Evolutionary conservation across 2,797 vertebrate genomes (phyloP), one percentile per base, ranked within the genome.

Genomic region (Gambelia wislizenii): DNA sequence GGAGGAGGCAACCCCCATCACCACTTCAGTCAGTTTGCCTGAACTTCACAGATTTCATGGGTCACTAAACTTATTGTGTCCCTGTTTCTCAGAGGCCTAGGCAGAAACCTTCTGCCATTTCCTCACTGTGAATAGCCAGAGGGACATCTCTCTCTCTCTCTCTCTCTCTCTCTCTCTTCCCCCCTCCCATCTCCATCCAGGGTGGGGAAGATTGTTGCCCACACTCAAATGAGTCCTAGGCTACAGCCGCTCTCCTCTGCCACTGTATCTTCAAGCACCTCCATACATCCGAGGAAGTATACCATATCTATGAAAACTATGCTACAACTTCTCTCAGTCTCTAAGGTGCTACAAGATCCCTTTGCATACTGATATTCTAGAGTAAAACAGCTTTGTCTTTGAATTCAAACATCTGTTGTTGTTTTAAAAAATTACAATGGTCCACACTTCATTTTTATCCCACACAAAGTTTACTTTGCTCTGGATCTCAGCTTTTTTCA

Each of bases 41-140:
- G 0, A 74, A 39, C 89, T 87, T 90, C 87, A 79, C 56, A 36
- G 87, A 92, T 89, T 82, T 87, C 90, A 42, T 1, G 90, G 94
- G 91, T 94, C 90, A 86, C 88, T 33, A 85, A 42, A 0, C 13
- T 14, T 91, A 86, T 93, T 89, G 90, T 89, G 84, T 54, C 86
- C 87, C 3, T 0, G 36, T 2, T 0, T 61, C 88, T 59, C 33
- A 0, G 0, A 86, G 86, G 59, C 87, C 87, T 80, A 0, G 0
- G 54, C 84, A 89, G 75, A 84, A 92, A 12, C 83, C 49, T 0
- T 0, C 25, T 25, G 0, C 2, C 0, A 4, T 89, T 94, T 56
- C 84, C 83, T 49, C 84, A 81, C 80, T 52, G 78, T 88, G 82
- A 4, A 36, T 91, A 84, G 56, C 78, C 49, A 84, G 78, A 88